Evolutionary conservation across 1,140 invertebrate species (phyloP).

Genomic region (Myzus persicae): DNA sequence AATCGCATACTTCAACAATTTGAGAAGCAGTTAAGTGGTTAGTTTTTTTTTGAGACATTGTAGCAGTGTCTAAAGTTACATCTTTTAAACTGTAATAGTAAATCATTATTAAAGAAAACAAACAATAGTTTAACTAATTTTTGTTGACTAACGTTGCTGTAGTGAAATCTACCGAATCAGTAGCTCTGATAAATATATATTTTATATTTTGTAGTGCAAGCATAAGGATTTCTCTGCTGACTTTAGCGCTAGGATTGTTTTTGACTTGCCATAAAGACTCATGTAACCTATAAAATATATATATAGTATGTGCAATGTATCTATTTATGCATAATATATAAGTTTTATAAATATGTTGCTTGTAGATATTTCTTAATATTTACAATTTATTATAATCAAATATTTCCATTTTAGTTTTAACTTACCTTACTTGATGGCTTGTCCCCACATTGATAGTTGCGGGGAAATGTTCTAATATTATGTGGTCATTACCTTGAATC

Average conservation of each 20-base stretch:
- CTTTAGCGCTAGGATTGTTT: constrained; percentile 70
- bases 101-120: not conserved
- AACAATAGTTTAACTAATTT: not conserved
- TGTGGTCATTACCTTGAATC: constrained; percentile 79
- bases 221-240: constrained; percentile 84
- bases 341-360: not conserved
- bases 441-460: constrained; percentile 65
- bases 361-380: not conserved
- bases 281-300: constrained; percentile 65
- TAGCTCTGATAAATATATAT: constrained; percentile 79
- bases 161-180: constrained; percentile 73
- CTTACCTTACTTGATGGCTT: constrained; percentile 72
- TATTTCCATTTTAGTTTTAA: constrained; percentile 20
- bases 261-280: constrained; percentile 74
- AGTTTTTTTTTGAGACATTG: constrained; percentile 66
- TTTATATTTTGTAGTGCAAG: constrained; percentile 86
- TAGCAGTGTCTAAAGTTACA: constrained; percentile 84
- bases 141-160: constrained; percentile 69
- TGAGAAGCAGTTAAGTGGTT: constrained; percentile 68
- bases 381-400: not conserved
- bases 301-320: too few relatives aligned
- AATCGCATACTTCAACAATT: constrained; percentile 85
- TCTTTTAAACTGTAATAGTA: constrained; percentile 72
- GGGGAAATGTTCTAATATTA: constrained; percentile 81
- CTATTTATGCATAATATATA: not conserved